Conservation (phyloP, 2,113 vertebrate species). For the Nothocercus nigrocapillus region DNA sequence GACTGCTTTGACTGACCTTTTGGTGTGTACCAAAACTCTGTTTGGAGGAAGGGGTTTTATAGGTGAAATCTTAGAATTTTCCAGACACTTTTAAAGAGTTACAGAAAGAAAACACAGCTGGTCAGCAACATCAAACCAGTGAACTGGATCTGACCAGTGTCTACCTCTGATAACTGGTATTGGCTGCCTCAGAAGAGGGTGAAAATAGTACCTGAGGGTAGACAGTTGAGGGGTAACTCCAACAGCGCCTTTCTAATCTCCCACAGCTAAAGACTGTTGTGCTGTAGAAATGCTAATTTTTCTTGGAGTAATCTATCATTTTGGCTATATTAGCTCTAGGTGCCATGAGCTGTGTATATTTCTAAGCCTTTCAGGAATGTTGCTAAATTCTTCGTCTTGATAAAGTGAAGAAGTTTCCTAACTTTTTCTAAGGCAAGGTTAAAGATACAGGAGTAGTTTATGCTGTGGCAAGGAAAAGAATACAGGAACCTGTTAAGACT, state of each 20-base stretch:
- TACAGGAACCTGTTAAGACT: background rate
- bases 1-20: background rate
- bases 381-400: background rate
- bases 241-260: background rate
- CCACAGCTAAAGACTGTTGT: background rate
- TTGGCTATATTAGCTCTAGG: background rate
- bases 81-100: background rate
- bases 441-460: background rate
- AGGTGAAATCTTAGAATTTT: background rate
- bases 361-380: background rate
- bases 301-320: background rate
- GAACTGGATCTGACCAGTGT: background rate
- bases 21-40: background rate
- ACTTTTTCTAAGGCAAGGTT: background rate
- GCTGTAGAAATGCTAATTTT: background rate
- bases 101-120: background rate
- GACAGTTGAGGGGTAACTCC: background rate
- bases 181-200: background rate
- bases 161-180: background rate
- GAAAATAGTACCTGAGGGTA: background rate
- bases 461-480: background rate
- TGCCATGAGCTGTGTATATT: background rate
- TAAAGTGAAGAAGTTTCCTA: background rate
- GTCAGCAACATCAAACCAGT: background rate
- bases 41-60: background rate